Conservation (phyloP, 2,888 invertebrate genomes). For the Laothoe populi region DNA sequence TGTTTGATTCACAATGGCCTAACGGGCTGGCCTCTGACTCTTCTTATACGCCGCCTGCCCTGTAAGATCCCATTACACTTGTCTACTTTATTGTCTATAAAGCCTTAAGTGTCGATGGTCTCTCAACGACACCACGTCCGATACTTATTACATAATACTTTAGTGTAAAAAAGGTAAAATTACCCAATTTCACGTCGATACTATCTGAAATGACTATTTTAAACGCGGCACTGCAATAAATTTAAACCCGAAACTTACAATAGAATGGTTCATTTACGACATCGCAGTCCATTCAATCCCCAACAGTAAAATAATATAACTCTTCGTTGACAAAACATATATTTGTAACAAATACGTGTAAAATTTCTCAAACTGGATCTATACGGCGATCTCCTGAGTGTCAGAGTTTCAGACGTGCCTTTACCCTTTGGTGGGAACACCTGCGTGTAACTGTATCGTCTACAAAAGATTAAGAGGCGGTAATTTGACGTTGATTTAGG, state of each 20-base stretch:
- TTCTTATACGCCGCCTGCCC: slow-evolving; percentile 55
- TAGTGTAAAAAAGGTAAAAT: slow-evolving; percentile 44
- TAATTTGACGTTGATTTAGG: slow-evolving; percentile 84
- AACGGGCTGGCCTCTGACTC: slow-evolving; percentile 59
- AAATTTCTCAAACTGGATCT: slow-evolving; percentile 79
- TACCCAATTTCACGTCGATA: slow-evolving; percentile 52
- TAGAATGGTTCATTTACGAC: slow-evolving; percentile 71
- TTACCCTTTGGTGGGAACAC: slow-evolving; percentile 63
- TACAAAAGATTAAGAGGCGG: slow-evolving; percentile 82
- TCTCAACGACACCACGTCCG: slow-evolving; percentile 48
- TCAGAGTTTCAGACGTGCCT: slow-evolving; percentile 65
- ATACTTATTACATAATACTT: slow-evolving; percentile 53
- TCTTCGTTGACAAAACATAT: slow-evolving; percentile 60
- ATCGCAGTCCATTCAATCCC: slow-evolving; percentile 63
- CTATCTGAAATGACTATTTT: slow-evolving; percentile 53
- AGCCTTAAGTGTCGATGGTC: slow-evolving; percentile 70
- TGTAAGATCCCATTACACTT: slow-evolving; percentile 71
- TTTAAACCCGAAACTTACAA: slow-evolving; percentile 61
- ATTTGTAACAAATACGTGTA: slow-evolving; percentile 78
- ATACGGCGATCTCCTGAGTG: slow-evolving; percentile 61
- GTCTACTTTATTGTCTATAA: slow-evolving; percentile 76
- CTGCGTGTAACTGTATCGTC: slow-evolving; percentile 79
- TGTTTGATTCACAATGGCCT: slow-evolving; percentile 28
- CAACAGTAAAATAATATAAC: slow-evolving; percentile 74
- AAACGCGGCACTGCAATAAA: slow-evolving; percentile 60